These are phyloP conservation scores for Raja brachyura DNA, from an alignment of 2,113 vertebrate species.

Conservation along the genomic window DNA sequence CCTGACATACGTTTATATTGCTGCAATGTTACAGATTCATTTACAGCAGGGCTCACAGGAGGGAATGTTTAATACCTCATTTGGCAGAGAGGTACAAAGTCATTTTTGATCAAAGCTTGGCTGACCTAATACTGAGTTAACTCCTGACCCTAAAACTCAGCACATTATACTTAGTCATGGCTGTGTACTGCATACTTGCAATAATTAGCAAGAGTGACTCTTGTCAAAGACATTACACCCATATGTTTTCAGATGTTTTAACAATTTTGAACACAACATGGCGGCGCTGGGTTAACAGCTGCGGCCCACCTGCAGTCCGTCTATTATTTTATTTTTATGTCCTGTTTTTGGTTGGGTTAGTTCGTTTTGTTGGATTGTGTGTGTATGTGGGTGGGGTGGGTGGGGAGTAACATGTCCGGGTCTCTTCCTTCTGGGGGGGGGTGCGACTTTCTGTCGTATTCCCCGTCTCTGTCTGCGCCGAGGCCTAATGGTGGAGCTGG, in stretches of 20 bases:
- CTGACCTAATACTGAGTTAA: not conserved
- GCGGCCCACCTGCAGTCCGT: too few relatives aligned
- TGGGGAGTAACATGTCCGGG: too few relatives aligned
- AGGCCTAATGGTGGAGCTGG: too few relatives aligned
- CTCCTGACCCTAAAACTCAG: slow-evolving; percentile 23
- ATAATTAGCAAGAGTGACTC: not conserved
- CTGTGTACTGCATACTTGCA: not conserved
- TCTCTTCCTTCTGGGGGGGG: too few relatives aligned
- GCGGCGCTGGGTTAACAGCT: too few relatives aligned
- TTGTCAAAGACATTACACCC: not conserved
- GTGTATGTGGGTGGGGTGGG: too few relatives aligned
- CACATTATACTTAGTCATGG: slow-evolving; percentile 31
- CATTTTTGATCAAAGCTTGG: slow-evolving; percentile 38
- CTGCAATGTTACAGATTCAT: not conserved
- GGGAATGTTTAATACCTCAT: slow-evolving; percentile 27
- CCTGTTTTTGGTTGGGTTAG: too few relatives aligned
- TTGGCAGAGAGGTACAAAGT: slow-evolving; percentile 35
- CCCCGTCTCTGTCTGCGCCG: too few relatives aligned
- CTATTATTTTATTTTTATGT: too few relatives aligned
- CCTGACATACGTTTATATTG: not conserved
- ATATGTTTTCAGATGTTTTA: slow-evolving; percentile 6
- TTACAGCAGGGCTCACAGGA: not conserved
- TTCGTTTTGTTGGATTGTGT: too few relatives aligned
- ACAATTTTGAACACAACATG: not conserved
- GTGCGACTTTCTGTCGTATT: too few relatives aligned